Percentiles rank a stretch among this genome's conserved stretches.
Evolutionary conservation across 1,140 invertebrate species (phyloP).

Genomic region (Solen grandis): DNA sequence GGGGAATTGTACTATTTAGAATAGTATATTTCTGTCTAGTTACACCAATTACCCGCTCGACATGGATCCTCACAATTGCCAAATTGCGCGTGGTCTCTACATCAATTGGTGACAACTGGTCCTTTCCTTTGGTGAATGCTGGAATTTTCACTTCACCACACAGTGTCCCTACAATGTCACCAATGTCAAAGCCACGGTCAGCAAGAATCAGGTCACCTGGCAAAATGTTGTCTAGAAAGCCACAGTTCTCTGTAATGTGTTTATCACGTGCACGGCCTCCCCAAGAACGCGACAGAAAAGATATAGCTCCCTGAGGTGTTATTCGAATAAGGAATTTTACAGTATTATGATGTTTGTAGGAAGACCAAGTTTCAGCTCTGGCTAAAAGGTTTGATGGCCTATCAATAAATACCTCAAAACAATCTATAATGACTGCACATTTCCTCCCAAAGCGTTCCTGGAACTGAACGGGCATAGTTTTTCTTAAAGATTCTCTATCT

Average conservation of each 20-base stretch:
- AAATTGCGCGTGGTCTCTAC: conserved; percentile 13
- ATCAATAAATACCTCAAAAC: conserved; percentile 60
- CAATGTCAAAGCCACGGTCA: conserved; percentile 52
- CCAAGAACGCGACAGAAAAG: conserved; percentile 56
- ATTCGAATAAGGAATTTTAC: conserved; percentile 53
- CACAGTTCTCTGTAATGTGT: conserved; percentile 29
- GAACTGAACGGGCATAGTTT: conserved; percentile 58
- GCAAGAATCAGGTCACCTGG: conserved; percentile 43
- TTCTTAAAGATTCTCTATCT: conserved; percentile 42
- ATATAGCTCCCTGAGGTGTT: conserved; percentile 53
- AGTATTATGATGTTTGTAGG: conserved; percentile 54
- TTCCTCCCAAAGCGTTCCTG: conserved; percentile 47
- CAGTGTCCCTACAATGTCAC: conserved; percentile 29
- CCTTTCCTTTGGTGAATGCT: conserved; percentile 59
- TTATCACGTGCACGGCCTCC: conserved; percentile 53
- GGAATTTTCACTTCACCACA: conserved; percentile 55
- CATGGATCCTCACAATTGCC: conserved; percentile 1
- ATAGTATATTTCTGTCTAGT: conserved; percentile 8
- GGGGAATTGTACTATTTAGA: conserved; percentile 9
- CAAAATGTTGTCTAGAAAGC: conserved; percentile 38
- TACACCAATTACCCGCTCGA: conserved; percentile 9
- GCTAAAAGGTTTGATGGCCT: conserved; percentile 46
- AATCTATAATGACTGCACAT: conserved; percentile 60
- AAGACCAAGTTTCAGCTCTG: conserved; percentile 40
- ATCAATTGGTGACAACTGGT: conserved; percentile 40